phyloP scores from a whole-genome alignment of 2,888 invertebrate species.

The Tetanocera ferruginea region DNA sequence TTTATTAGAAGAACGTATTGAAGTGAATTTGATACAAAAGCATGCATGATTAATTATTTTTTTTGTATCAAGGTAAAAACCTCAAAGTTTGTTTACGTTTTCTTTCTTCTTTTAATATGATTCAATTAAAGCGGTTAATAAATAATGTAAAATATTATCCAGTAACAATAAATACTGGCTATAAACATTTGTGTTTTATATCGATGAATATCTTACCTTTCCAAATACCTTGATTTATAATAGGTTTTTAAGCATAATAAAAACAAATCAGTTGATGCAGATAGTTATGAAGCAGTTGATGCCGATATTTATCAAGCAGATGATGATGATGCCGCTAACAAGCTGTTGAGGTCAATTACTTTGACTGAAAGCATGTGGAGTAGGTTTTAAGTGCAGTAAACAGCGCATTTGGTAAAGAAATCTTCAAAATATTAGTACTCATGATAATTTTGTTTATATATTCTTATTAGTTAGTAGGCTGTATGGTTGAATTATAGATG shows the following conservation, averaged over 20 bases:
- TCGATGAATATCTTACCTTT: not conserved
- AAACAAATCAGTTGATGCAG: not conserved
- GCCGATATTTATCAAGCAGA: not conserved
- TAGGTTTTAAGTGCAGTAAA: no score
- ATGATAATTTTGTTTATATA: no score
- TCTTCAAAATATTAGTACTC: no score
- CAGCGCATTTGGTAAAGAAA: no score
- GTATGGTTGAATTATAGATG: no score
- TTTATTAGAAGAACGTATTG: no score
- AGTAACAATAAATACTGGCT: not conserved
- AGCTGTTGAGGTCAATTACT: no score
- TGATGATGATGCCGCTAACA: no score
- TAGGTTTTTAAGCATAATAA: not conserved
- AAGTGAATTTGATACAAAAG: not conserved
- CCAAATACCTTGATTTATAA: not conserved
- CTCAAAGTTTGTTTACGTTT: not conserved
- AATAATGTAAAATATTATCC: no score
- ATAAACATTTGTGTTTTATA: not conserved
- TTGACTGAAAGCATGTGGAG: no score
- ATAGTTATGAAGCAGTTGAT: not conserved
- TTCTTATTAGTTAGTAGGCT: no score
- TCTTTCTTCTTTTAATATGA: not conserved
- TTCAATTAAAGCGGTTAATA: no score
- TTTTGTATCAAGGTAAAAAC: not conserved
- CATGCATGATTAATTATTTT: not conserved